phyloP scores from a whole-genome alignment of 2,113 vertebrate species.

The Festucalex cinctus region DNA sequence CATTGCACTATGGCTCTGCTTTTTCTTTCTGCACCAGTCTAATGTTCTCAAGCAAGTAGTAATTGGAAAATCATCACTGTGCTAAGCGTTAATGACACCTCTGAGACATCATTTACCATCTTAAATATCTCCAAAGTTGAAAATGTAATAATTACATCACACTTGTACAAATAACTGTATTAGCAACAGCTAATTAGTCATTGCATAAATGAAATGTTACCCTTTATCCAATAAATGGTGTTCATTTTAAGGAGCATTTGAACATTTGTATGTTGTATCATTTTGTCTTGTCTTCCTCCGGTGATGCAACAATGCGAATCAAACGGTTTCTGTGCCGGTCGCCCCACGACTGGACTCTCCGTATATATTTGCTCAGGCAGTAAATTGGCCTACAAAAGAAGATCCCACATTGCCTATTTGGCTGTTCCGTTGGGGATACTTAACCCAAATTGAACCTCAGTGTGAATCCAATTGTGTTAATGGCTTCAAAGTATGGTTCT shows the following conservation, averaged over 20 bases:
- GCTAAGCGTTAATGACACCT: constrained; percentile 11
- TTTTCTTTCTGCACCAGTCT: constrained; percentile 1
- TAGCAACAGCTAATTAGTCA: background rate
- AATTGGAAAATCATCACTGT: background rate
- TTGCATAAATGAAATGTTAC: background rate
- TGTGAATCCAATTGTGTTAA: constrained; percentile 62
- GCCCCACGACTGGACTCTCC: constrained; percentile 15
- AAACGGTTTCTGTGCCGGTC: background rate
- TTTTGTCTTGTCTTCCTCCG: background rate
- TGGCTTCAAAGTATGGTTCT: constrained; percentile 33
- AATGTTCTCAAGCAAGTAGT: background rate
- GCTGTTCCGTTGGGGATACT: constrained; percentile 56
- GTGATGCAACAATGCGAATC: background rate
- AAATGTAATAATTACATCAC: background rate
- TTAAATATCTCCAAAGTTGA: background rate
- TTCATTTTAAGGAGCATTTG: constrained; percentile 9
- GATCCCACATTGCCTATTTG: constrained; percentile 41
- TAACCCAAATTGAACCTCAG: constrained; percentile 66
- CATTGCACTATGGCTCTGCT: background rate
- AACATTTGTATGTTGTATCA: background rate
- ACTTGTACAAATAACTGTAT: background rate
- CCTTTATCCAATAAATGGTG: constrained; percentile 6
- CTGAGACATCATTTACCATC: constrained; percentile 19
- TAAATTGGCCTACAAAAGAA: constrained; percentile 52
- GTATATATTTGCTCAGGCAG: constrained; percentile 57